Evolutionary conservation across 2,888 invertebrate genomes (phyloP), one percentile per base, ranked within the genome.

Genomic region (Macaria notata): DNA sequence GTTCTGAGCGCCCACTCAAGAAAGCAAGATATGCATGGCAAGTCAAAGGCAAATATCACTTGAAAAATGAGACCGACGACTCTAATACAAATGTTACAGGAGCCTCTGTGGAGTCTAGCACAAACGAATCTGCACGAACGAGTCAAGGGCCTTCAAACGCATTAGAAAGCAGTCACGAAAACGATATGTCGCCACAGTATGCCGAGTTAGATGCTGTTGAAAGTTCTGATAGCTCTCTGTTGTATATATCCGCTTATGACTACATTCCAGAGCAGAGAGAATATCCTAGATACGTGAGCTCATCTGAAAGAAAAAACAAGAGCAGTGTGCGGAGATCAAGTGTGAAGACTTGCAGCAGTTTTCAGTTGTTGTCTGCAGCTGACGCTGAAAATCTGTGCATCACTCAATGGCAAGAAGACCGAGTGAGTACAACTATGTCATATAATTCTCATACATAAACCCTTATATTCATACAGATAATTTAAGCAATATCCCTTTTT

Each of bases 1-100:
- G 92, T 66, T 83, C 86, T 56, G 92, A 93, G 71, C 92, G 93
- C 82, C 94, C 94, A 73, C 87, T 93, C 68, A 94, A 94, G 79
- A 94, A 94, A 82, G 94, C 94, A 58, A 88, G 93, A 70, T 94
- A 93, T 82, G 91, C 94, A 54, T 94, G 94, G 94, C 93, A 94
- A 89, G 92, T 94, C 59, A 94, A 94, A 83, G 94, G 94, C 44
- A 92, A 93, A 88, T 92, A 93, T 76, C 93, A 93, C 75, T 79
- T 93, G 64, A 93, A 92, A 82, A 90, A 91, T 63, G 86, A 86
- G 60, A 63, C 70, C 54, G 64, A 74, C 31, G 79, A 71, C 44
- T 50, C 51, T 31, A 67, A 68, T 58, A 56, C 54, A 56, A 61
- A 62, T 31, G 38, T 54, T 53, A 47, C 56, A 19, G 52, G 57